Conservation (phyloP, 2,888 invertebrate species). For the Diplolepis rosae region DNA sequence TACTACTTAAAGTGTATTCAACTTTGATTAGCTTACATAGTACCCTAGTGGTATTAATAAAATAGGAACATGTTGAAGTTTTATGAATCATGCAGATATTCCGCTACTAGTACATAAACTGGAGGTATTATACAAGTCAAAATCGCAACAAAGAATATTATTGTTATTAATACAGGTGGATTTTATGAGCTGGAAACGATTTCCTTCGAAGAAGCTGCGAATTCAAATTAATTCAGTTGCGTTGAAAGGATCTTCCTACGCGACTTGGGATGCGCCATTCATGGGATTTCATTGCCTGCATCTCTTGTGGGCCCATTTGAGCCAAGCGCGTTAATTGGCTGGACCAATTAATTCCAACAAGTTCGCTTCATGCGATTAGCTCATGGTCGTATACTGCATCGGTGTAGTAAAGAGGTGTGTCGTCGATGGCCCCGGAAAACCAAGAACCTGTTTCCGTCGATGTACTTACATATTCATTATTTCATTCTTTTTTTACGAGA, state of each 20-base stretch:
- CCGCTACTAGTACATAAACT: not conserved
- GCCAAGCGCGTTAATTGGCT: conserved; percentile 71
- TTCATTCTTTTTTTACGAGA: not conserved
- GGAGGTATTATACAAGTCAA: not conserved
- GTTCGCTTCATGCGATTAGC: conserved; percentile 69
- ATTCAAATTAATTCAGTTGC: conserved; percentile 46
- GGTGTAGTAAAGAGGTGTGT: conserved; percentile 36
- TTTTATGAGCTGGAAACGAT: conserved; percentile 4
- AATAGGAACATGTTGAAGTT: not conserved
- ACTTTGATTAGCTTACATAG: not conserved
- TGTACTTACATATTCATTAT: conserved; percentile 36
- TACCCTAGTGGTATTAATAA: not conserved
- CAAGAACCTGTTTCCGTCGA: conserved; percentile 61
- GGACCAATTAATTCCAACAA: conserved; percentile 73
- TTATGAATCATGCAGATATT: not conserved
- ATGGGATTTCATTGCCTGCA: conserved; percentile 46
- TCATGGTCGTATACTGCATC: conserved; percentile 49
- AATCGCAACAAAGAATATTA: not conserved
- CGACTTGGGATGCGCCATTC: conserved; percentile 34
- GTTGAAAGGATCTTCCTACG: conserved; percentile 24
- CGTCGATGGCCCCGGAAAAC: conserved; percentile 62
- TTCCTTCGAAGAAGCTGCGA: conserved; percentile 27
- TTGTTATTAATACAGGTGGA: conserved; percentile 2
- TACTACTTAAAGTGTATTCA: not conserved
- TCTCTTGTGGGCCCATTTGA: conserved; percentile 61